Evolutionary conservation across 2,888 invertebrate genomes (phyloP).

Genomic region (Hyposoter didymator): DNA sequence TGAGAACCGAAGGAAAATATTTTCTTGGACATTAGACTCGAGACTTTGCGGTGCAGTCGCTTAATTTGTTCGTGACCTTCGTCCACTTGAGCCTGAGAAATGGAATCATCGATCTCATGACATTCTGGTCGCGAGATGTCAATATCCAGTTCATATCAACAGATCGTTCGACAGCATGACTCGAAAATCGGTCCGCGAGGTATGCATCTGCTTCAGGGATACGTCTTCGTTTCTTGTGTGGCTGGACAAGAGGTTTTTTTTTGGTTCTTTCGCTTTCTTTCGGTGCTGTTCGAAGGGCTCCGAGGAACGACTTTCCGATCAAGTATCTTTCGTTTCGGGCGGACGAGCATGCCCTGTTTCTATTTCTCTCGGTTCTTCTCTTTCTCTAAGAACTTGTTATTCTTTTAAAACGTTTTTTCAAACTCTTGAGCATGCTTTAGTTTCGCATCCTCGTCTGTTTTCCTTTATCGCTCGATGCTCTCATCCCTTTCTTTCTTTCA

Average conservation of each 20-base stretch:
- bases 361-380: constrained; percentile 30
- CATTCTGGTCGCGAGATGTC: constrained; percentile 75
- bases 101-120: constrained; percentile 48
- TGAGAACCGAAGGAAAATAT: not conserved
- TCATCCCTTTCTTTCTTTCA: not conserved
- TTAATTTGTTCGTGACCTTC: not conserved
- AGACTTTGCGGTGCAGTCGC: not conserved
- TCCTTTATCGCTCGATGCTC: constrained; percentile 57
- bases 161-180: constrained; percentile 20
- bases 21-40: not conserved
- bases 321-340: constrained; percentile 4
- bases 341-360: constrained; percentile 27
- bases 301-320: constrained; percentile 36
- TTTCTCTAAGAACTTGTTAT: constrained; percentile 2
- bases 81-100: not conserved
- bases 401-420: constrained; percentile 1
- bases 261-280: constrained; percentile 7
- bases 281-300: constrained; percentile 1
- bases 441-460: constrained; percentile 59
- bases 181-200: not conserved
- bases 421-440: constrained; percentile 39
- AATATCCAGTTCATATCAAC: constrained; percentile 51
- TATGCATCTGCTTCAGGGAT: constrained; percentile 11
- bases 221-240: not conserved
- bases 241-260: constrained; percentile 17